phyloP scores from a whole-genome alignment of 2,888 invertebrate genomes.

The Catocala nupta region DNA sequence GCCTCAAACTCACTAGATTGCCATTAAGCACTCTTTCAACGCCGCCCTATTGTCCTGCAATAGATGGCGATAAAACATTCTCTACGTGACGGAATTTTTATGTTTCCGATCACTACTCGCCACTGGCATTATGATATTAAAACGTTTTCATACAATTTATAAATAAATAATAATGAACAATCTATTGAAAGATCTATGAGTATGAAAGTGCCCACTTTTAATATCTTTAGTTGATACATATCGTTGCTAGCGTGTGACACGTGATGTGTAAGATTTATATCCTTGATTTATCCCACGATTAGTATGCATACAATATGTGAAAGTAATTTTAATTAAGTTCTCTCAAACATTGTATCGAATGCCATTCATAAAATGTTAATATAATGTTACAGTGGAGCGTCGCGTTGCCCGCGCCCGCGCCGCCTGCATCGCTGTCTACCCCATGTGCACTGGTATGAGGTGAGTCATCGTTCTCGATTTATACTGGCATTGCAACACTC shows the following conservation, averaged over 20 bases:
- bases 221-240: conserved; percentile 23
- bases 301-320: conserved; percentile 20
- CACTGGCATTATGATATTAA: conserved; percentile 64
- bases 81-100: conserved; percentile 85
- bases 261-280: conserved; percentile 23
- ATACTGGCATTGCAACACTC: conserved; percentile 36
- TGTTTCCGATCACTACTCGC: conserved; percentile 80
- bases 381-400: conserved; percentile 74
- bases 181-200: conserved; percentile 32
- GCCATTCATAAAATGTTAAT: conserved; percentile 21
- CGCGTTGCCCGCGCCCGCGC: conserved; percentile 68
- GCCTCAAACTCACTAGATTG: conserved; percentile 50
- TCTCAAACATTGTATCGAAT: conserved; percentile 13
- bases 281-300: conserved; percentile 14
- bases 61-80: conserved; percentile 78
- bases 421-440: conserved; percentile 63
- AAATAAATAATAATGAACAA: conserved; percentile 47
- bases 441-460: conserved; percentile 83
- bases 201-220: conserved; percentile 16
- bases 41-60: conserved; percentile 81
- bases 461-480: conserved; percentile 74
- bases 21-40: conserved; percentile 69
- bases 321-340: conserved; percentile 41
- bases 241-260: conserved; percentile 24
- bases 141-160: conserved; percentile 42